Percentiles rank a stretch among this genome's conserved stretches.
These are phyloP conservation scores for Danionella cerebrum DNA, from an alignment of 2,113 vertebrate genomes.

Conservation along the genomic window DNA sequence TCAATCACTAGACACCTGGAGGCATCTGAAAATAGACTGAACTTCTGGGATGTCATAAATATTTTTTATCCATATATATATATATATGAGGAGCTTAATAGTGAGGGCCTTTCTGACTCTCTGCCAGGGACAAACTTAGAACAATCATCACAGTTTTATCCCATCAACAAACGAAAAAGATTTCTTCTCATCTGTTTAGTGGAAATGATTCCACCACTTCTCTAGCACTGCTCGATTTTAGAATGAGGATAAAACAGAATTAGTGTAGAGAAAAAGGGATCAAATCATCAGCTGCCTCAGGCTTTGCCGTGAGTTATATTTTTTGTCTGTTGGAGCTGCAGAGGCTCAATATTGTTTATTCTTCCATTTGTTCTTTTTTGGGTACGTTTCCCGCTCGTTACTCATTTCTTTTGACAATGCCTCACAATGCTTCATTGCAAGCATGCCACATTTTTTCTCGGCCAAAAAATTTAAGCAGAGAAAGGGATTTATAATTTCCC, in stretches of 20 bases:
- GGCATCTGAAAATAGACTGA: constrained; percentile 29
- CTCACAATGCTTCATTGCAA: background rate
- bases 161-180: background rate
- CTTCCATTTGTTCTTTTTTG: background rate
- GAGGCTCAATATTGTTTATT: background rate
- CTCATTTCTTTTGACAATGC: background rate
- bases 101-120: constrained; percentile 17
- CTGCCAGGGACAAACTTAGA: background rate
- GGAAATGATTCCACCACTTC: background rate
- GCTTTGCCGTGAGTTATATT: background rate
- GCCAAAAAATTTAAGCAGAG: background rate
- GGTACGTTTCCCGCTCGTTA: background rate
- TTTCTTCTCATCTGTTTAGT: background rate
- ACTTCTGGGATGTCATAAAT: constrained; percentile 39
- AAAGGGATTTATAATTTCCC: background rate
- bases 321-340: background rate
- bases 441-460: background rate
- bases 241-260: background rate
- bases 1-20: background rate
- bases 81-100: too few relatives aligned
- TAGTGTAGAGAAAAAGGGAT: background rate
- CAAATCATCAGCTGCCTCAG: background rate
- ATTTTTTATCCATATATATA: constrained; percentile 23
- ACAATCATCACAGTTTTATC: background rate
- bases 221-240: background rate